Base-by-base conservation (phyloP, 1,140 invertebrate species). In the Venturia canescens region DNA sequence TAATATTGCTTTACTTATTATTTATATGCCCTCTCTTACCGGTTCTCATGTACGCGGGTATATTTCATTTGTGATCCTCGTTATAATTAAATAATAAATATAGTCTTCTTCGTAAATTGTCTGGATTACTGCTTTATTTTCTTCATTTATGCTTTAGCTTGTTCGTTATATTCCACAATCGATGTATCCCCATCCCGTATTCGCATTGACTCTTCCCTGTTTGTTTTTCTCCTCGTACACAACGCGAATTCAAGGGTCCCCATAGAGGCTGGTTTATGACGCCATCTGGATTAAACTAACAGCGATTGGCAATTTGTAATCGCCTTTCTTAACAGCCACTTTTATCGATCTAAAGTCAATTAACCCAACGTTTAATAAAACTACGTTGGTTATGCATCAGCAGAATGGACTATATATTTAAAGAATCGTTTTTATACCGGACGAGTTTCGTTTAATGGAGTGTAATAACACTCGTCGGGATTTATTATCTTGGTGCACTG, bases 81-180 rank as follows among this genome's bases (percentile, higher is more conserved):
- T n/a, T 50, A 44, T 72, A 72, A 72, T 72, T 72, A 50, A 72
- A 72, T 72, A 72, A 72, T 50, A 50, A 72, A 72, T 72, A 50
- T 72, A 26, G 70, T 72, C 70, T 26, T 16, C 29, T 16, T 23
- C 44, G 70, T 72, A 50, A 48, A 72, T 50, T 72, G 38, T 72
- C 11, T 15, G 70, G 27, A 72, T 72, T 72, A 72, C 23, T 72
- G 23, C 29, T 72, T 72, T 50, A 72, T 72, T 50, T 50, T 38
- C 38, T 72, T 50, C 27, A 50, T 50, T 18, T 50, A 18, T 66
- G 5, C 23, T 23, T 21, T 57, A 7, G 3, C 57, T 21, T 60
- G 18, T 60, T 60, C 18, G 3, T 23, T 23, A n/a, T 23, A 60
- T 16, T 53, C 16, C 21, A 60, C 6, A 60, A 60, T 60, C 57